Percentiles rank a stretch among this genome's conserved stretches.
These are phyloP conservation scores for Criorhina ranunculi DNA, from an alignment of 2,888 invertebrate genomes.

Conservation along the genomic window DNA sequence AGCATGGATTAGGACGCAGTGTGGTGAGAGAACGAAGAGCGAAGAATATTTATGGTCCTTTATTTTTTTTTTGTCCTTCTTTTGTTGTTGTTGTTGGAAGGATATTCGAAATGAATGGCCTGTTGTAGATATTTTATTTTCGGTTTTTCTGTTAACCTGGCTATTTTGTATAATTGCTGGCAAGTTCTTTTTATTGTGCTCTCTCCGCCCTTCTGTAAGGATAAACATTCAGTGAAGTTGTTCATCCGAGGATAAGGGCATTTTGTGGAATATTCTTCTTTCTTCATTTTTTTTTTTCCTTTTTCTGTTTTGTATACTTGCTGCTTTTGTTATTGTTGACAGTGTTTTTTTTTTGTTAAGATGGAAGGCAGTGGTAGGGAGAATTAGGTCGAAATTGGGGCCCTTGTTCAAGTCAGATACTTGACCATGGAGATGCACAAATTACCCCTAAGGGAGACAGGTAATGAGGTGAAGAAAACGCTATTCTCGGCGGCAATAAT, in stretches of 20 bases:
- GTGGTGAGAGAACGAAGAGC: neutral
- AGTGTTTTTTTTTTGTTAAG: neutral
- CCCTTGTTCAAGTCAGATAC: conserved; percentile 41
- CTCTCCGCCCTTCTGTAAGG: conserved; percentile 1
- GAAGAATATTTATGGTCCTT: conserved; percentile 22
- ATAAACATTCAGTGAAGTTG: conserved; percentile 32
- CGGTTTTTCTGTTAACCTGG: conserved; percentile 38
- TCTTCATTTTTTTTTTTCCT: conserved; percentile 14
- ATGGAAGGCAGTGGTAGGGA: neutral
- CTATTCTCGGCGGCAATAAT: conserved; percentile 52
- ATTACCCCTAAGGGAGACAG: conserved; percentile 62
- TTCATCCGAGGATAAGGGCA: conserved; percentile 47
- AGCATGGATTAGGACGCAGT: conserved; percentile 41
- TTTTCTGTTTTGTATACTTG: neutral
- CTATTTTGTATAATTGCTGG: conserved; percentile 60
- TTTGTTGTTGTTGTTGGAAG: conserved; percentile 27
- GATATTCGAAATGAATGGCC: conserved; percentile 36
- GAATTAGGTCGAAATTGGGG: conserved; percentile 47
- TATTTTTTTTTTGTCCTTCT: conserved; percentile 15
- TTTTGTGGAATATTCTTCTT: conserved; percentile 5
- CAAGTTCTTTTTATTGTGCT: conserved; percentile 24
- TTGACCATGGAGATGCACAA: conserved; percentile 70
- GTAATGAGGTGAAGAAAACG: conserved; percentile 69
- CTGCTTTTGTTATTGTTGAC: conserved; percentile 17
- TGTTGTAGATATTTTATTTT: conserved; percentile 29